Evolutionary conservation across 2,888 invertebrate species (phyloP), one percentile per base, ranked within the genome.

Genomic region (Oasisia sp.): DNA sequence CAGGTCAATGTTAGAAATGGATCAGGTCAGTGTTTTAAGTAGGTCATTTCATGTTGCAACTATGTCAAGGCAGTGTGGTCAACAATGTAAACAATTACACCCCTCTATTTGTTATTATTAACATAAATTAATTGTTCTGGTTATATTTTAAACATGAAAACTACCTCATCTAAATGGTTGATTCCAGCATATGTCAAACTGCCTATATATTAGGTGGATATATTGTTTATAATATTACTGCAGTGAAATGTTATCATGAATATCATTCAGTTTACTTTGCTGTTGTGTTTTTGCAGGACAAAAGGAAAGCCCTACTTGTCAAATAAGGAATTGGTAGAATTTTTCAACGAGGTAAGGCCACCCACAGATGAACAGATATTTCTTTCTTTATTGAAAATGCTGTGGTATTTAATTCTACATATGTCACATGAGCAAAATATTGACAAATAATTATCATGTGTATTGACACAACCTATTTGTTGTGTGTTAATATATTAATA

Each of bases 271-370:
- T 27, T 19, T 7, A 74, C 27, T 74, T 74, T 7, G 14, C 74
- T 74, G 27, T 19, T 19, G 1, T 74, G 74, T 74, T 74, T 44
- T 91, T 32, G 7, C 97, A 99, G 99, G 95, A 98, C 98, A 27
- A 98, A 98, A 96, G 98, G 98, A 94, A 98, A 98, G 19, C 98
- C 99, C 94, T 98, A 98, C 93, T 98, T 99, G 94, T 98, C 97
- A 95, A 95, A 98, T 95, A 98, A 98, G 1, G 98, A 99, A 96
- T 97, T 99, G 95, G 98, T 99, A 92, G 98, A 98, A 95, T 99
- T 99, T 97, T 97, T 99, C 95, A 99, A 99, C 96, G 99, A 99
- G 94, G 97, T 96, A 95, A 95, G 74, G 19, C 27, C 27, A 7
- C 27, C 2, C 2, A 27, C 11, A 74, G 27, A 74, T 12, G 1